A percentile compares a stretch with the other conserved stretches of the same genome.
Evolutionary conservation across 30 jellyfish, hydroid and myxozoan genomes (phyloP).

Genomic region (Hydractinia echinata): DNA sequence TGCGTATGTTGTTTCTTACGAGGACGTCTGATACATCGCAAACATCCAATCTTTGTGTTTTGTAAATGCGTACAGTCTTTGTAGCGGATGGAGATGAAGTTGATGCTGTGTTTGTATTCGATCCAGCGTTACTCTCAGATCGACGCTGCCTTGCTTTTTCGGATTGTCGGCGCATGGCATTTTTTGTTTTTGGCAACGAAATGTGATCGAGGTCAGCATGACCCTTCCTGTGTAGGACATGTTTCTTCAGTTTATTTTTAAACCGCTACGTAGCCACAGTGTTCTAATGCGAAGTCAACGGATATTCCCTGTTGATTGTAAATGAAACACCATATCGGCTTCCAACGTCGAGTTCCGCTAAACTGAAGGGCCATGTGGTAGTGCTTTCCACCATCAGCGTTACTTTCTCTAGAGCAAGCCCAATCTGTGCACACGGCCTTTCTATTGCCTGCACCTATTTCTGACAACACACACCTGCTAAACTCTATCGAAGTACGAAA

Average conservation of each 20-base stretch:
- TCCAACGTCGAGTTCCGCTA: slow-evolving; percentile 34
- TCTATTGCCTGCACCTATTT: slow-evolving; percentile 20
- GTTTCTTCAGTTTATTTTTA: background rate
- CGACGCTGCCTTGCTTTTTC: background rate
- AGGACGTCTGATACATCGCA: background rate
- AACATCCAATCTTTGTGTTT: background rate
- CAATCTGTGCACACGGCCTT: slow-evolving; percentile 2
- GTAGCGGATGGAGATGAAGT: background rate
- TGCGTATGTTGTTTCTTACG: background rate
- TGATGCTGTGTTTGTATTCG: background rate
- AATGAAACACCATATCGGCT: background rate
- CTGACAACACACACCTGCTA: slow-evolving; percentile 10
- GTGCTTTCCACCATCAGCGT: slow-evolving; percentile 24
- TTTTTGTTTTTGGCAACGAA: slow-evolving; percentile 37
- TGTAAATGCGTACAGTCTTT: no score
- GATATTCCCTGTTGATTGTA: background rate
- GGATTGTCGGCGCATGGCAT: slow-evolving; percentile 18
- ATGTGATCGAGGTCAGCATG: slow-evolving; percentile 30
- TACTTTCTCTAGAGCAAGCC: slow-evolving; percentile 25
- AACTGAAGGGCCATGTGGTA: slow-evolving; percentile 27
- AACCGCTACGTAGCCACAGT: slow-evolving; percentile 14
- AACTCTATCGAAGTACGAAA: slow-evolving; percentile 9
- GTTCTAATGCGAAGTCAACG: slow-evolving; percentile 23
- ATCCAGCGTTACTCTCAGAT: background rate
- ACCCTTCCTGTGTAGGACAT: background rate